Evolutionary conservation across 2,888 invertebrate genomes (phyloP).

Genomic region (Clanis bilineata): DNA sequence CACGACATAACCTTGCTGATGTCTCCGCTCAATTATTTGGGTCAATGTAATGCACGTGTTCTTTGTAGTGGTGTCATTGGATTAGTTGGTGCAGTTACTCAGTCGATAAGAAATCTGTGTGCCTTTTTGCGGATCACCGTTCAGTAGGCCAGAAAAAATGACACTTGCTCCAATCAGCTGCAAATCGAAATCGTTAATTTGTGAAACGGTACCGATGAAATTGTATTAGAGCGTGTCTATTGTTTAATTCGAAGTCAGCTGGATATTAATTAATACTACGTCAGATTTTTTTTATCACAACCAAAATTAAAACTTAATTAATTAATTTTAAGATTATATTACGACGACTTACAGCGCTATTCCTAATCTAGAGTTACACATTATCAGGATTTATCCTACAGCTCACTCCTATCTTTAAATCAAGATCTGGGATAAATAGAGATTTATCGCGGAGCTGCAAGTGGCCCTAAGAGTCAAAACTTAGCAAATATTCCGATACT

Average conservation of each 20-base stretch:
- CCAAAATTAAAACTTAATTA: neutral
- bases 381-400: no score
- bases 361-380: no score
- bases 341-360: no score
- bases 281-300: neutral
- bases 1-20: slow-evolving; percentile 73
- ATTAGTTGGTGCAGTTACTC: slow-evolving; percentile 36
- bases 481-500: no score
- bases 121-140: slow-evolving; percentile 26
- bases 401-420: no score
- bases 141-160: neutral
- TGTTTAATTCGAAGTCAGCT: neutral
- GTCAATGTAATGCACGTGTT: slow-evolving; percentile 77
- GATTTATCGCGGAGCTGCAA: no score
- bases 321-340: neutral
- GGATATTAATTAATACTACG: neutral
- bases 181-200: neutral
- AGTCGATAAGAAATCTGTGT: slow-evolving; percentile 28
- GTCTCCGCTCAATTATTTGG: slow-evolving; percentile 71
- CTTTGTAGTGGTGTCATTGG: slow-evolving; percentile 60
- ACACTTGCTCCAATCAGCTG: neutral
- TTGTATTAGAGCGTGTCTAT: neutral
- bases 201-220: neutral
- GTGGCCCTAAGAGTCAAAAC: no score
- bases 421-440: no score